A percentile compares a stretch with the other conserved stretches of the same genome.
Evolutionary conservation across 2,888 invertebrate species (phyloP).

Genomic region (Plagiodera versicolora): DNA sequence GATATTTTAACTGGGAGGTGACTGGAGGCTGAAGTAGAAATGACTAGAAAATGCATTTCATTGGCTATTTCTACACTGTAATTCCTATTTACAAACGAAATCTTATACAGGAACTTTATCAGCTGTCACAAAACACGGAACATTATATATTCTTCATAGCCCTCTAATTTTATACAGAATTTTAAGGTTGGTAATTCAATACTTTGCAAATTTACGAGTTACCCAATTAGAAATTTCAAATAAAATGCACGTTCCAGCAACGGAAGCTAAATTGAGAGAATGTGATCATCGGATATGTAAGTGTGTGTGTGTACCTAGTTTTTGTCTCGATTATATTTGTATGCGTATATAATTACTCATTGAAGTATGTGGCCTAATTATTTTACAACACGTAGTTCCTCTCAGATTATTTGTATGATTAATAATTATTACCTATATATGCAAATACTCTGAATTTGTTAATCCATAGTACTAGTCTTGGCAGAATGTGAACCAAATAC

Average conservation of each 20-base stretch:
- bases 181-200: too few species aligned
- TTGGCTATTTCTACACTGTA: neutral
- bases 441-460: constrained; percentile 20
- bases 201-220: neutral
- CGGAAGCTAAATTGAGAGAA: constrained; percentile 38
- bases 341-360: constrained; percentile 11
- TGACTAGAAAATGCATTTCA: constrained; percentile 20
- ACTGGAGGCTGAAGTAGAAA: constrained; percentile 26
- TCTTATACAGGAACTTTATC: too few species aligned
- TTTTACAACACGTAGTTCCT: constrained; percentile 8
- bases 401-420: constrained; percentile 22
- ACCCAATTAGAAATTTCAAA: constrained; percentile 9
- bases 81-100: neutral
- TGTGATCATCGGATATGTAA: constrained; percentile 27
- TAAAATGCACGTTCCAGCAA: constrained; percentile 16
- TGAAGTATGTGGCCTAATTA: constrained; percentile 31
- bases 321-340: constrained; percentile 29
- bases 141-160: too few species aligned
- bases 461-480: neutral
- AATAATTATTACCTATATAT: constrained; percentile 21
- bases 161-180: too few species aligned
- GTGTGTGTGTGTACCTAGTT: constrained; percentile 38
- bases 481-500: neutral
- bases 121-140: too few species aligned
- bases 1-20: constrained; percentile 27